Percentiles rank a stretch among this genome's conserved stretches.
phyloP scores from a whole-genome alignment of 2,113 vertebrate genomes.

The pig (Sus scrofa) region DNA sequence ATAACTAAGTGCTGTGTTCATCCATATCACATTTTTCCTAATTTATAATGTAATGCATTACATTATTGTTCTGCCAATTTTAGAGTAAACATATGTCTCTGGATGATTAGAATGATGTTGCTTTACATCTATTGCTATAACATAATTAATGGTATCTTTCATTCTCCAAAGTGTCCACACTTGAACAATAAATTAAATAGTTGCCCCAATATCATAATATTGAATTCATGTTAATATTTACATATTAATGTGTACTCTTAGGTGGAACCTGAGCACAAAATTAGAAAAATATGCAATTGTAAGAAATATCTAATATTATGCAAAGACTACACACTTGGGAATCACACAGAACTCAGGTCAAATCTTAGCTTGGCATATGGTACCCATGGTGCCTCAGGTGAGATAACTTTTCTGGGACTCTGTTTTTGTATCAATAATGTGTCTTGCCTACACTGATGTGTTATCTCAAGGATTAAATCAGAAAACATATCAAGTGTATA shows the following conservation, averaged over 20 bases:
- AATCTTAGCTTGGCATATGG: not conserved
- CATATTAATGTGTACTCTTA: not conserved
- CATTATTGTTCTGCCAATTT: not conserved
- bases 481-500: not conserved
- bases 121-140: not conserved
- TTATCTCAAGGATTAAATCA: not conserved
- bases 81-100: not conserved
- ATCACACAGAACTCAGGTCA: not conserved
- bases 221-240: not conserved
- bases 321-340: not conserved
- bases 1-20: not conserved
- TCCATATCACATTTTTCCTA: not conserved
- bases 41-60: not conserved
- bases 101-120: not conserved
- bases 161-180: not conserved
- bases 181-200: not conserved
- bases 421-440: not conserved
- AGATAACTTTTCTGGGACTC: not conserved
- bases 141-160: not conserved
- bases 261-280: not conserved
- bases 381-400: accelerated
- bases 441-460: not conserved
- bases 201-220: not conserved
- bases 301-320: not conserved
- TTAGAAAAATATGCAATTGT: not conserved